Base-by-base conservation (phyloP, 2,888 invertebrate genomes). In the Euplagia quadripunctaria region DNA sequence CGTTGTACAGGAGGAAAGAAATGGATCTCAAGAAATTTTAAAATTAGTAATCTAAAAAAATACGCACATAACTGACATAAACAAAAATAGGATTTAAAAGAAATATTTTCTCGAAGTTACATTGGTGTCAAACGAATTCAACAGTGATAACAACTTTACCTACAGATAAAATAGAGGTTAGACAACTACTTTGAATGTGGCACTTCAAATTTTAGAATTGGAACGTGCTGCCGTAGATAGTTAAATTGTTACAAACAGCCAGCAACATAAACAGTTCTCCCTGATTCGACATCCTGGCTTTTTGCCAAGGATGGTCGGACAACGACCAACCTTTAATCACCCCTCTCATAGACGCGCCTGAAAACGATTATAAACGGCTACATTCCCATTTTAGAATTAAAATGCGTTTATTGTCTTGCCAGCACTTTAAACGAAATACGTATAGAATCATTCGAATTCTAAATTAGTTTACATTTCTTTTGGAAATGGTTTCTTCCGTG, bases 251-350 rank as follows among this genome's bases (percentile, higher is more conserved):
- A 83, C 84, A 86, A 80, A 86, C 85, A 87, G 88, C 86, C 86
- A 87, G 89, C 86, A 87, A 85, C 86, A 87, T 85, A 85, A 86
- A 80, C 76, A 77, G 76, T 79, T 83, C 83, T 83, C 82, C 77
- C 83, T 76, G 83, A 82, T 70, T 81, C 70, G 77, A 76, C 84
- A 85, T 79, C 82, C 89, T 94, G 94, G 94, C 94, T 78, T 69
- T 70, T 73, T 87, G 94, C 94, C 94, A 94, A 93, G 90, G 92
- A 92, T 91, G 81, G 75, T 86, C 90, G 91, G 89, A 89, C 91
- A 89, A 88, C 91, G 92, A 91, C 92, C 92, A 93, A 92, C 92
- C 91, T 92, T 91, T 92, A 89, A 88, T 89, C 89, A 90, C 88
- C 87, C 85, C 87, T 81, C 81, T 64, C 73, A 85, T 82, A 86